Evolutionary conservation across 2,888 invertebrate genomes (phyloP).

Genomic region (Nephrocerus scutellatus): DNA sequence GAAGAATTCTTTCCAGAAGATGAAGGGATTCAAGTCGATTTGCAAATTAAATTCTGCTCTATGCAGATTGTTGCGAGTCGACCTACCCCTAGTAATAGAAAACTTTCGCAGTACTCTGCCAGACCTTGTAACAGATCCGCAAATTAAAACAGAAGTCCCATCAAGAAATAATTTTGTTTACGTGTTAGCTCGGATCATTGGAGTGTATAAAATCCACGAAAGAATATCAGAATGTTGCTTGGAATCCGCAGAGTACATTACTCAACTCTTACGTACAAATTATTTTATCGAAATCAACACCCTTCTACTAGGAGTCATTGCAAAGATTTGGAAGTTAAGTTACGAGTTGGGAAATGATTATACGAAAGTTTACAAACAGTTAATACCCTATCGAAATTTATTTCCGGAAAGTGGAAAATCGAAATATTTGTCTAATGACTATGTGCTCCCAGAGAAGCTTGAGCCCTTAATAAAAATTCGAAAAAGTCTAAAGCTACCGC

Average conservation of each 20-base stretch:
- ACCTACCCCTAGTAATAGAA: constrained; percentile 33
- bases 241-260: constrained; percentile 34
- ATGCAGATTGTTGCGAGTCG: constrained; percentile 36
- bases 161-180: constrained; percentile 35
- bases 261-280: constrained; percentile 32
- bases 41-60: constrained; percentile 40
- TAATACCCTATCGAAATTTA: constrained; percentile 22
- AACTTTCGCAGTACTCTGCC: constrained; percentile 36
- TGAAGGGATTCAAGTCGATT: constrained; percentile 38
- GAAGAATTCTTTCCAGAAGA: constrained; percentile 39
- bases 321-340: constrained; percentile 33
- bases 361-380: constrained; percentile 28
- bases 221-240: constrained; percentile 35
- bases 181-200: constrained; percentile 33
- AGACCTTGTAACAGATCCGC: constrained; percentile 27
- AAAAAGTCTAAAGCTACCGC: not conserved
- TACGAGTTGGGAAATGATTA: constrained; percentile 26
- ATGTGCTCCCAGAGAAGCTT: constrained; percentile 27
- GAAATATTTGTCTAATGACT: constrained; percentile 22
- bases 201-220: constrained; percentile 31
- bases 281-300: constrained; percentile 40
- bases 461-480: too few relatives aligned
- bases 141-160: constrained; percentile 30
- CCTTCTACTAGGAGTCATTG: constrained; percentile 34
- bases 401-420: constrained; percentile 31